Base-by-base conservation (phyloP, 2,888 invertebrate genomes). In the Polyommatus iphigenia region DNA sequence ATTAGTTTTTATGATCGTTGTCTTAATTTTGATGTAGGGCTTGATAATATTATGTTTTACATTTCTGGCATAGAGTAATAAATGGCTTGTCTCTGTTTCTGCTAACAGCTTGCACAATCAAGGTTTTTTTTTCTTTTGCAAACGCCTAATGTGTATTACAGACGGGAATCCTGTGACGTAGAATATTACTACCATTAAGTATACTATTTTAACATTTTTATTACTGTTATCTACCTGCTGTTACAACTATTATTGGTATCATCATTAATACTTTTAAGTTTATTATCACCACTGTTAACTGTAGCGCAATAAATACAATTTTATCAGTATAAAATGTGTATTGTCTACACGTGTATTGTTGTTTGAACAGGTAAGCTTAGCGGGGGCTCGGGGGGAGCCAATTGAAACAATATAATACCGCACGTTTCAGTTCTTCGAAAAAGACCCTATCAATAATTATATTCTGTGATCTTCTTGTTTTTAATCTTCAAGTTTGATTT, bases 331-430 rank as follows among this genome's bases (percentile, higher is more conserved):
- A 20, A 20, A 13, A 15, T 15, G 67, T 15, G 24, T 62, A 54
- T 59, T 59, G n/a, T 59, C 20, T 8, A 29, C 67, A 32, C 32
- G 29, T 67, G 67, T 29, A 67, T 67, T 32, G 32, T 67, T 67
- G 29, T 67, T 32, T 67, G 29, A 32, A 29, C 29, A 67, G 67
- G 67, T 67, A 67, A 67, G 67, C 67, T 67, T 24, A 29, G 67
- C 29, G 29, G 67, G 67, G 15, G 54, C 5, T 54, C 18, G 54
- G 5, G 54, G 18, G 54, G 59, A 59, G 62, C 24, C 4, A 24
- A 0, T 24, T 24, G 24, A 29, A 67, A 67, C 29, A 67, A 67
- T 29, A 20, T 62, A 67, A 20, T 62, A 67, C 62, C 62, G 10
- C 62, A 62, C 24, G 10, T 67, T 20, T 2, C 2, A 59, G 59